Evolutionary conservation across 92 coral and sea anemone genomes (phyloP).

Genomic region (Anthopleura xanthogrammica): DNA sequence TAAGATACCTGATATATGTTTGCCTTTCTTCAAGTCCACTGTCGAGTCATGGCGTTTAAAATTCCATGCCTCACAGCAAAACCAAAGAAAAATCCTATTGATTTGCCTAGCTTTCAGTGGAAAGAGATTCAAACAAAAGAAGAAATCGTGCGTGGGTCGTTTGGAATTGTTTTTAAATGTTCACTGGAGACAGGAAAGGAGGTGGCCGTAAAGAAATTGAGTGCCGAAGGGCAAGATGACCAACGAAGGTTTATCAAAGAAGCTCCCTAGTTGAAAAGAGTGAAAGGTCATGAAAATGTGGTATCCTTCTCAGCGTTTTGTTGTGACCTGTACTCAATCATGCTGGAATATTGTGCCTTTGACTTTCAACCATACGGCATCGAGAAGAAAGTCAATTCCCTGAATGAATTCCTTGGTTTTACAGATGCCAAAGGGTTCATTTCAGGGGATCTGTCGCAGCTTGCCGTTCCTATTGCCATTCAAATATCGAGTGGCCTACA

Average conservation of each 20-base stretch:
- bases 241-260: neutral
- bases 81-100: too few species aligned
- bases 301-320: too few species aligned
- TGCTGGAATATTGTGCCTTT: slow-evolving; percentile 14
- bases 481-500: neutral
- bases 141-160: slow-evolving; percentile 3
- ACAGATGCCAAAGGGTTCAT: neutral
- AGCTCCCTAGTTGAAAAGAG: neutral
- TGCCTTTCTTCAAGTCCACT: neutral
- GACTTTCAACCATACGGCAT: slow-evolving; percentile 4
- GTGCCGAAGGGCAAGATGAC: slow-evolving; percentile 2
- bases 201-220: neutral
- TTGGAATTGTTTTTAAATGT: slow-evolving; percentile 6
- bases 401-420: neutral
- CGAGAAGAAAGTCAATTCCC: slow-evolving; percentile 4
- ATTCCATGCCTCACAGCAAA: neutral
- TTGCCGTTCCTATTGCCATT: neutral
- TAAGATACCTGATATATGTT: too few species aligned
- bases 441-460: neutral
- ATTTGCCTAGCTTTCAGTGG: neutral
- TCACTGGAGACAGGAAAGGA: neutral
- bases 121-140: neutral
- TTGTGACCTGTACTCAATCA: neutral
- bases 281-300: neutral
- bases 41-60: slow-evolving; percentile 1